phyloP scores from a whole-genome alignment of 2,797 vertebrate species.

The Phaenicophaeus curvirostris region DNA sequence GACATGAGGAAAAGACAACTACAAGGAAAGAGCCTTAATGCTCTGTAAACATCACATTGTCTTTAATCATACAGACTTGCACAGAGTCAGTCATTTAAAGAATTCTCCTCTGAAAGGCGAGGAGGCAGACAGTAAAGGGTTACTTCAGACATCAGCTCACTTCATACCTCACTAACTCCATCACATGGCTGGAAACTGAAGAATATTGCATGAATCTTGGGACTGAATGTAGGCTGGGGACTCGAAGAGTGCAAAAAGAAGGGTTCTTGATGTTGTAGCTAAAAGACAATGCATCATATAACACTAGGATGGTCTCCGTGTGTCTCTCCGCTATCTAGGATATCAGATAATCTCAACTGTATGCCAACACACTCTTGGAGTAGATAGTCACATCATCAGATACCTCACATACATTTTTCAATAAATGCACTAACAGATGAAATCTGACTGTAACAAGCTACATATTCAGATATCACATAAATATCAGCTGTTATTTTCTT shows the following conservation, averaged over 20 bases:
- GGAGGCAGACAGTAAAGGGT: not conserved
- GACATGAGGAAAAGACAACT: not conserved
- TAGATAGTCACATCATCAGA: not conserved
- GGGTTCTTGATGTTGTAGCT: not conserved
- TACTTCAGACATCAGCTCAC: not conserved
- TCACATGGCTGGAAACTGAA: not conserved
- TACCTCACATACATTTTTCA: not conserved
- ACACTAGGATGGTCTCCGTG: not conserved
- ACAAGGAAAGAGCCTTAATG: not conserved
- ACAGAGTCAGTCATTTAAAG: not conserved
- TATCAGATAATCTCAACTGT: not conserved
- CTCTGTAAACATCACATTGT: not conserved
- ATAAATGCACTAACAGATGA: slow-evolving; percentile 38
- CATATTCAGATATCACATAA: slow-evolving; percentile 33
- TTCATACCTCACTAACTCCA: not conserved
- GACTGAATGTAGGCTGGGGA: not conserved
- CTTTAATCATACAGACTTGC: not conserved
- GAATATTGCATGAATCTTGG: not conserved
- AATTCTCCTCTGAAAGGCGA: not conserved
- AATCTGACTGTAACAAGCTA: slow-evolving; percentile 35
- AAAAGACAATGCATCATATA: not conserved
- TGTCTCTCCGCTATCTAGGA: not conserved
- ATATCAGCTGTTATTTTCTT: slow-evolving; percentile 66
- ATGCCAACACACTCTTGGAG: not conserved
- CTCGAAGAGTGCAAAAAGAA: not conserved